Evolutionary conservation across 2,797 vertebrate genomes (phyloP).

Genomic region (Phalloptychus januarius): DNA sequence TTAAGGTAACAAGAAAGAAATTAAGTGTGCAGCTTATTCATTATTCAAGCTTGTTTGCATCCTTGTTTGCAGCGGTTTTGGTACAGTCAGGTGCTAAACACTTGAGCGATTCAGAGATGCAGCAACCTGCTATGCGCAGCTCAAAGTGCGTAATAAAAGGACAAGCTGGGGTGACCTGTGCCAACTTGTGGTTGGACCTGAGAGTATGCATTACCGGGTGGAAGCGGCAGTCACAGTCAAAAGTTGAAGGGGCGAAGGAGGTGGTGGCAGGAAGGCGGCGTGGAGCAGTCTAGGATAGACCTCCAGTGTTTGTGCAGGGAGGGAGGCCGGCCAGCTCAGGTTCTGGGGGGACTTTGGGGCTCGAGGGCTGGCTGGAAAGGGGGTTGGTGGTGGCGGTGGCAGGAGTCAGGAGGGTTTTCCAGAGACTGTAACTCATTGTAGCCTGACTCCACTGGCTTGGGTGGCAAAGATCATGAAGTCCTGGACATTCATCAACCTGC

Average conservation of each 20-base stretch:
- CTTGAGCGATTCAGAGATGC: slow-evolving; percentile 24
- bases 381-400: slow-evolving; percentile 60
- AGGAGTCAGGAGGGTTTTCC: slow-evolving; percentile 77
- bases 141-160: slow-evolving; percentile 36
- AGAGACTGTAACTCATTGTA: slow-evolving; percentile 97
- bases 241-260: slow-evolving; percentile 71
- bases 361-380: slow-evolving; percentile 57
- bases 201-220: slow-evolving; percentile 58
- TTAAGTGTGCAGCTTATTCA: slow-evolving; percentile 51
- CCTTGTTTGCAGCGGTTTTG: slow-evolving; percentile 9
- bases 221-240: slow-evolving; percentile 63
- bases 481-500: slow-evolving; percentile 96
- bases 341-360: slow-evolving; percentile 73
- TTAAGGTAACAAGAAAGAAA: slow-evolving; percentile 31
- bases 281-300: slow-evolving; percentile 78
- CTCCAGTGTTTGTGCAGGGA: slow-evolving; percentile 80
- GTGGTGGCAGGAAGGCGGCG: slow-evolving; percentile 59
- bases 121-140: slow-evolving; percentile 59
- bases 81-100: slow-evolving; percentile 57
- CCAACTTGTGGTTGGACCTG: slow-evolving; percentile 59
- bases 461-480: slow-evolving; percentile 89
- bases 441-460: slow-evolving; percentile 86
- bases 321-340: slow-evolving; percentile 68
- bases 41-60: slow-evolving; percentile 36
- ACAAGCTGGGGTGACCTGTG: slow-evolving; percentile 40